phyloP scores from a whole-genome alignment of 2,888 invertebrate species.

The Galeopsomyia nigrocyanea region DNA sequence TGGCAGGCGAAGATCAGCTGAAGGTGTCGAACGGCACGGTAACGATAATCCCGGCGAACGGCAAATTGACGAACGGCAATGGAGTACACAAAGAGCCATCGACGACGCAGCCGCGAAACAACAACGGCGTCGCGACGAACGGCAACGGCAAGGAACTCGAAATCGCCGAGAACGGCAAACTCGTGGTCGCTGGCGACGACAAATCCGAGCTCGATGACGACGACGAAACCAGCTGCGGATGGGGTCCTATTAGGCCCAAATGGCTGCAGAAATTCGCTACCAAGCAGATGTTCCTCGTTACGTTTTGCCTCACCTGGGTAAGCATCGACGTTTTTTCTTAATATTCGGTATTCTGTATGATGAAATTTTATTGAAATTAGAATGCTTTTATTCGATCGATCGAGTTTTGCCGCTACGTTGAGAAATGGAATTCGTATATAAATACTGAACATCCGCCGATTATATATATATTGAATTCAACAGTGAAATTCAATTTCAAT shows the following conservation, averaged over 20 bases:
- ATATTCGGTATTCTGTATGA: too few species aligned
- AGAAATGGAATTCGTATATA: too few species aligned
- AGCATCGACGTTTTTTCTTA: constrained; percentile 34
- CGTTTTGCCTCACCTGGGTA: constrained; percentile 90
- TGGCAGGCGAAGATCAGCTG: constrained; percentile 64
- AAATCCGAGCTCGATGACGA: constrained; percentile 64
- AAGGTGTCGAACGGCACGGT: constrained; percentile 62
- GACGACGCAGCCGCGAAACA: constrained; percentile 53
- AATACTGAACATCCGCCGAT: too few species aligned
- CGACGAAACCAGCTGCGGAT: constrained; percentile 79
- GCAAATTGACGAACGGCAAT: constrained; percentile 61
- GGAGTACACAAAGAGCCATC: constrained; percentile 52
- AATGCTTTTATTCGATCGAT: too few species aligned
- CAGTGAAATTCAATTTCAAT: too few species aligned
- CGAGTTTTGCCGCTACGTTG: too few species aligned
- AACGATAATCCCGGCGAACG: constrained; percentile 61
- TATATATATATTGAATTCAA: too few species aligned
- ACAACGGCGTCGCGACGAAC: constrained; percentile 61
- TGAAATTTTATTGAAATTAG: too few species aligned
- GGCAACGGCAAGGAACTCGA: constrained; percentile 60
- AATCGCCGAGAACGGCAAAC: constrained; percentile 60
- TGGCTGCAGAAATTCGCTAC: constrained; percentile 86
- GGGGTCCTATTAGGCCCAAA: constrained; percentile 82
- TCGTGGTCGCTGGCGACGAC: constrained; percentile 56
- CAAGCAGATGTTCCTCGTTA: constrained; percentile 89